A percentile compares a stretch with the other conserved stretches of the same genome.
Conservation (phyloP, 1,140 invertebrate species). For the Papilio aristodemus region DNA sequence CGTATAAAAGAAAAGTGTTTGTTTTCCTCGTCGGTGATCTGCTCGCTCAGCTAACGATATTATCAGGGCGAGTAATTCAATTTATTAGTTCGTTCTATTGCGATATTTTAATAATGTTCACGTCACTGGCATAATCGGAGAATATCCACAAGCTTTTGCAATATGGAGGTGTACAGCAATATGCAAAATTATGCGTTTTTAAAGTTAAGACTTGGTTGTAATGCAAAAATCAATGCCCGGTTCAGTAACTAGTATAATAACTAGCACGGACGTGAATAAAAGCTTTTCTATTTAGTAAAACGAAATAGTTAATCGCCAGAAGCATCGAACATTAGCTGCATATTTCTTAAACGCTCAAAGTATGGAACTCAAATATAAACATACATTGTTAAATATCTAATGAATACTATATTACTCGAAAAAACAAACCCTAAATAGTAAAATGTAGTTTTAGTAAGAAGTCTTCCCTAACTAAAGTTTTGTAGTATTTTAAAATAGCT, state of each 20-base stretch:
- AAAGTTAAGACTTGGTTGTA: no score
- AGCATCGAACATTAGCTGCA: no score
- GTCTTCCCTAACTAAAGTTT: neutral
- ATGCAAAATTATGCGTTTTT: neutral
- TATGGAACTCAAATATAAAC: no score
- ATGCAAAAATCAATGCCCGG: no score
- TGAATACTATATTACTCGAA: no score
- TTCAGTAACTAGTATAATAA: no score
- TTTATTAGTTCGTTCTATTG: slow-evolving; percentile 31
- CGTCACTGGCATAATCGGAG: slow-evolving; percentile 8
- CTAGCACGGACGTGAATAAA: no score
- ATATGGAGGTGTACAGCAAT: neutral
- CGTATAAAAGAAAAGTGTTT: slow-evolving; percentile 33
- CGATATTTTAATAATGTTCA: slow-evolving; percentile 32
- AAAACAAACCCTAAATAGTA: neutral
- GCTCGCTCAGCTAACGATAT: slow-evolving; percentile 23
- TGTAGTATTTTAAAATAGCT: slow-evolving; percentile 17
- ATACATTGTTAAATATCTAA: no score
- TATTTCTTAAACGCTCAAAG: no score
- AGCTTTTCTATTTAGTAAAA: no score
- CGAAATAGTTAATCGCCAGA: no score
- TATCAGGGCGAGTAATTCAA: slow-evolving; percentile 25
- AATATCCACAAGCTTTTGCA: neutral
- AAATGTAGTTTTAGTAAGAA: neutral
- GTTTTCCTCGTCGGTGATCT: slow-evolving; percentile 27